Conservation (phyloP, 2,797 vertebrate genomes). For the Halcyon badia region DNA sequence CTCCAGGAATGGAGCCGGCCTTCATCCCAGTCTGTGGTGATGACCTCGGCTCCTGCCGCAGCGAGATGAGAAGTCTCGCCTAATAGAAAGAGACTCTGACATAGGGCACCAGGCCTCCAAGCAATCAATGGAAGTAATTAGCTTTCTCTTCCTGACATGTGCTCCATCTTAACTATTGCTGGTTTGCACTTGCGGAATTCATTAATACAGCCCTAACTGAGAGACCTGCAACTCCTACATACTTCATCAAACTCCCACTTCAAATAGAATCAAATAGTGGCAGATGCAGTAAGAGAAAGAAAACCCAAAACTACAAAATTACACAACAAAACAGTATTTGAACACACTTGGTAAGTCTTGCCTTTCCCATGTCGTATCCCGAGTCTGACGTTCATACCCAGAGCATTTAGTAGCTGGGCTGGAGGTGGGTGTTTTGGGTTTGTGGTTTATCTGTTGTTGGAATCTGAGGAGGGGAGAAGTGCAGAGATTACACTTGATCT, state of each 20-base stretch:
- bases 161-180: background rate
- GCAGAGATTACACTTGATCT: background rate
- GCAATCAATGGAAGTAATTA: constrained; percentile 2
- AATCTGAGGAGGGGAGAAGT: background rate
- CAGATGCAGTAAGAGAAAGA: background rate
- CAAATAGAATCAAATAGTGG: fast-evolving
- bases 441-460: background rate
- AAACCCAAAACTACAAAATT: background rate
- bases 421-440: background rate
- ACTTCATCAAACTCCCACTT: background rate
- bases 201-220: background rate
- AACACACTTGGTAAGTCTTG: background rate
- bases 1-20: background rate
- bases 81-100: background rate
- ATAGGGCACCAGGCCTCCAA: background rate
- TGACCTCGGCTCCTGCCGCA: background rate
- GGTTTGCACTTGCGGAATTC: background rate
- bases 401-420: background rate
- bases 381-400: background rate
- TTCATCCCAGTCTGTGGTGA: fast-evolving
- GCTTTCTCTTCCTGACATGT: background rate
- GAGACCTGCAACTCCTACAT: background rate
- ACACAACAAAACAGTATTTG: background rate
- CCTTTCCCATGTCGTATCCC: background rate
- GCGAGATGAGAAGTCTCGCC: background rate